phyloP scores from a whole-genome alignment of 2,888 invertebrate species.

The Sarcophaga variegata region DNA sequence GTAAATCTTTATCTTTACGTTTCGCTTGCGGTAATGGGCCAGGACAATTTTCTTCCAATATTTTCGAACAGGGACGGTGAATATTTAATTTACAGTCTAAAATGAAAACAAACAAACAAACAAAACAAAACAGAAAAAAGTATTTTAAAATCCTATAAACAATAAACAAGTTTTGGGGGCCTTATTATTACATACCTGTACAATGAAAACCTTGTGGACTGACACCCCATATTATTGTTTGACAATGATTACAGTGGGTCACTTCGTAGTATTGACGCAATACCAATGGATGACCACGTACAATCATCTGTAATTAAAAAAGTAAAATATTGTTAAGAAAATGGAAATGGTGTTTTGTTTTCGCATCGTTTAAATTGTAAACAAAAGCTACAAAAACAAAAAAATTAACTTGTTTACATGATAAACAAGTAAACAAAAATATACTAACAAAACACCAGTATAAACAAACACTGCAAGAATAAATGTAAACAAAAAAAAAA shows the following conservation, averaged over 20 bases:
- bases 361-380: too few species aligned
- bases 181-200: constrained; percentile 84
- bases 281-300: constrained; percentile 94
- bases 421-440: too few species aligned
- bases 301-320: constrained; percentile 84
- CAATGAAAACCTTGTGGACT: constrained; percentile 99
- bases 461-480: too few species aligned
- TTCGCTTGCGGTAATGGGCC: constrained; percentile 84
- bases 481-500: too few species aligned
- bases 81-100: constrained; percentile 92
- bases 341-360: too few species aligned
- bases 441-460: too few species aligned
- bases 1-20: constrained; percentile 84
- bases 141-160: constrained; percentile 23
- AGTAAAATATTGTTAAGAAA: not conserved
- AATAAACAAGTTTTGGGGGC: not conserved
- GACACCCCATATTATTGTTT: constrained; percentile 95
- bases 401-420: too few species aligned
- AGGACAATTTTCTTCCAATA: constrained; percentile 91
- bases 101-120: constrained; percentile 21
- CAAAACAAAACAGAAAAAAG: constrained; percentile 19
- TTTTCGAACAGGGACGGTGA: constrained; percentile 91
- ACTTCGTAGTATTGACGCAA: constrained; percentile 94
- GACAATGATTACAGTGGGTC: constrained; percentile 96
- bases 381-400: too few species aligned